Base-by-base conservation (phyloP, 2,113 vertebrate species). In the Brachyhypopomus occidentalis region DNA sequence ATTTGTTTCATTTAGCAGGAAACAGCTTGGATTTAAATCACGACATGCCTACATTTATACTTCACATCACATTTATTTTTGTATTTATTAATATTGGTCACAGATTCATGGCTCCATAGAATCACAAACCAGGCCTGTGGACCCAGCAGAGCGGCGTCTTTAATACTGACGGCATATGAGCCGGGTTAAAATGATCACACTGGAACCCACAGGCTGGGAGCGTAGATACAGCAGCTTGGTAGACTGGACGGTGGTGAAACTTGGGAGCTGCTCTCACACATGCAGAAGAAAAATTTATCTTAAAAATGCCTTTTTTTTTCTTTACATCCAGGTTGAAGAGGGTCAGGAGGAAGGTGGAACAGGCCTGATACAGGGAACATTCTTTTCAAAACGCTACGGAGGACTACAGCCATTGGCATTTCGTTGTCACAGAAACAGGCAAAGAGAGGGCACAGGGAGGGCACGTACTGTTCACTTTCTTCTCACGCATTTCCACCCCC, bases 1-100 rank as follows among this genome's bases (percentile, higher is more conserved):
- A 66, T 63, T 64, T 36, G 30, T 34, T 67, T 36, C 19, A 36
- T 67, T 67, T 34, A 67, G 64, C 64, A 67, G 25, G 30, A 67
- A 67, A 67, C 17, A 67, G 64, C 64, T 67, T 17, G 8, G 64
- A 67, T 67, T 36, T 67, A 67, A 52, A 20, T 67, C 64, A 67
- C 64, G 17, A 67, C 64, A 67, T 34, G 64, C 64, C 64, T 36
- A 67, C 64, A 67, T 20, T 30, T 67, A 67, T 67, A 67, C 64
- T 67, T 67, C 64, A 67, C 64, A 67, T 67, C 64, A 67, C 64
- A 17, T 36, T 34, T 36, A 19, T 67, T 67, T 67, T 67, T 20
- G 30, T 67, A 30, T 36, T 36, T 36, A 67, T 34, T 67, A 64
- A 23, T 36, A 67, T 67, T 67, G 34, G 64, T 67, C 64, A 36